Evolutionary conservation across 1,140 invertebrate genomes (phyloP).

Genomic region (Nasonia longicornis): DNA sequence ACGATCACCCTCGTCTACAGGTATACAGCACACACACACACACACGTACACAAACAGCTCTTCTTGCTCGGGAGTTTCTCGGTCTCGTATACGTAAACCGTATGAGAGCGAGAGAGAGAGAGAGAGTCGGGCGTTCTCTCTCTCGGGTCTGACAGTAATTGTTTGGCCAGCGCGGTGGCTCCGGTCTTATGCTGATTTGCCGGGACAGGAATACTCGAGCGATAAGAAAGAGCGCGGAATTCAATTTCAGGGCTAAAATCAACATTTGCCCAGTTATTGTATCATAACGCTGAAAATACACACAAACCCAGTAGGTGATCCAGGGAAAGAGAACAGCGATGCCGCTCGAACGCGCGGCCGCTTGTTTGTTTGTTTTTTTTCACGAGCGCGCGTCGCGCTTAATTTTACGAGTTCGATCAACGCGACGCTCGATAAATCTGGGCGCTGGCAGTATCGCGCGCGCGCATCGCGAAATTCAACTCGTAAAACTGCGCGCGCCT

Average conservation of each 20-base stretch:
- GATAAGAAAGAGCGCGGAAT: not conserved
- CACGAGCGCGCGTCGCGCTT: conserved; percentile 24
- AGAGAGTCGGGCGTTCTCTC: not conserved
- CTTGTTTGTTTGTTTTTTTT: conserved; percentile 32
- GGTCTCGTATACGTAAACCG: not conserved
- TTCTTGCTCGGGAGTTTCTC: conserved; percentile 3
- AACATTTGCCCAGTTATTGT: too few relatives aligned
- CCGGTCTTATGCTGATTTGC: not conserved
- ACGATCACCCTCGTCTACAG: conserved; percentile 17
- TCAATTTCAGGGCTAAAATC: not conserved
- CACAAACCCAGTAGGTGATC: too few relatives aligned
- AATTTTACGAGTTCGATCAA: conserved; percentile 38
- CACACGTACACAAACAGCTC: not conserved
- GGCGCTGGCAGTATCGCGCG: not conserved
- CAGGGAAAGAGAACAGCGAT: not conserved
- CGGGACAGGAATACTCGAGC: not conserved
- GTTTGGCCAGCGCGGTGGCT: not conserved
- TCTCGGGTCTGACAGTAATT: not conserved
- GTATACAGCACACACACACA: not conserved
- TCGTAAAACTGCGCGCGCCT: conserved; percentile 19
- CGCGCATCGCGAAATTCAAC: conserved; percentile 25
- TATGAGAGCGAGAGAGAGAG: not conserved
- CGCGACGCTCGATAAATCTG: conserved; percentile 24
- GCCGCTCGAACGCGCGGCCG: conserved; percentile 2
- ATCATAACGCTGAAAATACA: too few relatives aligned